Evolutionary conservation across 1,140 invertebrate genomes (phyloP), one percentile per base, ranked within the genome.

Genomic region (Meloidogyne hapla): DNA sequence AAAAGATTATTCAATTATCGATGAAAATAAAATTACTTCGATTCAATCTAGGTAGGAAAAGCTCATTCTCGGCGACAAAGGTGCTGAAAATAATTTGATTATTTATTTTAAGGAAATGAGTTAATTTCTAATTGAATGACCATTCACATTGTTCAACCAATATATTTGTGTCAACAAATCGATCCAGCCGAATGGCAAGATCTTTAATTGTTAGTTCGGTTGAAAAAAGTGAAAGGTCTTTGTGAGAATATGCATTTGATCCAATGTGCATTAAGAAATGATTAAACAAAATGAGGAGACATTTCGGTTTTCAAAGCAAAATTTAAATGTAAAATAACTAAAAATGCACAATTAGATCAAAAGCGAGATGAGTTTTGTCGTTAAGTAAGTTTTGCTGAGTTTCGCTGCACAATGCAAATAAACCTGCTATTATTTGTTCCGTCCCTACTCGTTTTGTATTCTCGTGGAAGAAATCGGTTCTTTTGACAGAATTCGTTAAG

Each of bases 401-500:
- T 8, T n/a, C 18, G n/a, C n/a, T 15, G n/a, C 18, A 56, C 45
- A 48, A 48, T 48, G 42, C 38, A 48, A 71, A n/a, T 69, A 18
- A 40, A 78, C 77, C 38, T 28, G 67, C 78, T 78, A 65, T 78
- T 63, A 40, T 42, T 48, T 26, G 25, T 38, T 64, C 76, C 77
- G 12, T 40, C 78, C 18, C 23, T 33, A 15, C 21, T 26, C 21
- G 48, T 79, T 21, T 69, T 63, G 26, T 77, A 78, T 9, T 69
- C 56, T 10, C 66, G 21, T 9, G 68, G 33, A 21, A 63, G 75
- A 64, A 73, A 48, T 23, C 65, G 66, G 33, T 81, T 78, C 26
- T 70, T 75, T 38, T 83, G 81, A 5, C 71, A 69, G 76, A 63
- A 81, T 42, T 83, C 81, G 56, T 81, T 81, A 0, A 83, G 65